Conservation (phyloP, 2,797 vertebrate species). For the Fundulus diaphanus region DNA sequence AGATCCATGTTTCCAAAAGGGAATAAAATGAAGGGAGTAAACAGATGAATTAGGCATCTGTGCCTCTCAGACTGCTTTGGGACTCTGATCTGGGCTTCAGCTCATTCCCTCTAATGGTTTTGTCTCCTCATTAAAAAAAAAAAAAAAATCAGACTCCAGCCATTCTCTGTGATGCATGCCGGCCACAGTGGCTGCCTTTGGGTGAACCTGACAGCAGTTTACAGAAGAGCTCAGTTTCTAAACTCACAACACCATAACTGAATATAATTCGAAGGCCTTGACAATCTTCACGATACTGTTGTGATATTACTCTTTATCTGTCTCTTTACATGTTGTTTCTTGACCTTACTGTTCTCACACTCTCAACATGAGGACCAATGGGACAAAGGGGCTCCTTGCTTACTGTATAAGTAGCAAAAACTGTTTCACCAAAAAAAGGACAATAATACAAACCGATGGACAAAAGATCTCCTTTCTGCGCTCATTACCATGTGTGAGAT, state of each 20-base stretch:
- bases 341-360: conserved; percentile 45
- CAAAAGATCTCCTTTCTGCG: conserved; percentile 23
- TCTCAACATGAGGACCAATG: conserved; percentile 65
- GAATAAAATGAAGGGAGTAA: conserved; percentile 15
- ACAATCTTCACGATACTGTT: conserved; percentile 75
- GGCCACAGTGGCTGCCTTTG: conserved; percentile 28
- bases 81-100: conserved; percentile 26
- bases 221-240: conserved; percentile 41
- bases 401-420: conserved; percentile 74
- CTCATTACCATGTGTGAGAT: conserved; percentile 32
- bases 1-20: conserved; percentile 7
- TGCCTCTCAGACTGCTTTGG: conserved; percentile 21
- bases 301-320: conserved; percentile 34
- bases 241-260: conserved; percentile 52
- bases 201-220: conserved; percentile 42
- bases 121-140: conserved; percentile 35
- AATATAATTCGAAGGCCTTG: conserved; percentile 69
- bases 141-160: conserved; percentile 37
- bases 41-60: conserved; percentile 24
- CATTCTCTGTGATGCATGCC: conserved; percentile 51
- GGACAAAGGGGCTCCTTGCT: conserved; percentile 77
- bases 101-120: conserved; percentile 24
- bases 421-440: conserved; percentile 38
- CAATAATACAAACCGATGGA: conserved; percentile 6
- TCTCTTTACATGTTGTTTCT: conserved; percentile 37